Evolutionary conservation across 2,113 vertebrate species (phyloP).

Genomic region (Brevimyrus niger): DNA sequence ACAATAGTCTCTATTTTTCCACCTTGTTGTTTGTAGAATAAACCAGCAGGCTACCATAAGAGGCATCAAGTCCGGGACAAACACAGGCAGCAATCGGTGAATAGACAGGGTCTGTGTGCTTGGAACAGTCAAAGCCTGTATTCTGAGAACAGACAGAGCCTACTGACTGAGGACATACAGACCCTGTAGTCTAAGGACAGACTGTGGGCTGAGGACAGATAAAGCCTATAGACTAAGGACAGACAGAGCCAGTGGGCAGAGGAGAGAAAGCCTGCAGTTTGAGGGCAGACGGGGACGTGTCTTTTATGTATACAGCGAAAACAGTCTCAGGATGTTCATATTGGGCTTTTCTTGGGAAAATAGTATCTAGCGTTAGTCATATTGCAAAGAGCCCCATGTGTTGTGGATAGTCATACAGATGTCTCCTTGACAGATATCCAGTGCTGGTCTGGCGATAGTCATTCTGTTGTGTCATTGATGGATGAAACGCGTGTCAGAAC

Average conservation of each 20-base stretch:
- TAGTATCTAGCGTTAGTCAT: neutral
- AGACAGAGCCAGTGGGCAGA: neutral
- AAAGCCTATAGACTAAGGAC: neutral
- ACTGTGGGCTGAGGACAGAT: neutral
- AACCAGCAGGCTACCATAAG: neutral
- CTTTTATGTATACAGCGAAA: neutral
- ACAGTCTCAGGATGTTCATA: neutral
- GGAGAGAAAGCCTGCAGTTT: neutral
- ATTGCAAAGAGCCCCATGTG: neutral
- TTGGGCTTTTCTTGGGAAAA: neutral
- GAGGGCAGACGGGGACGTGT: neutral
- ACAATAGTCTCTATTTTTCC: conserved; percentile 5
- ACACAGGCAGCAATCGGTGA: neutral
- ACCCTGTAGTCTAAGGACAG: neutral
- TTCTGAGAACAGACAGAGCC: neutral
- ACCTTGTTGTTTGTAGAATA: neutral
- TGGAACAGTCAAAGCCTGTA: neutral
- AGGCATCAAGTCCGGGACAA: neutral
- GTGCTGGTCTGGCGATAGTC: neutral
- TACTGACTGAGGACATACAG: neutral
- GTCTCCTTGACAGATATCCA: neutral
- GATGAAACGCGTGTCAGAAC: neutral
- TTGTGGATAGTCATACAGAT: neutral
- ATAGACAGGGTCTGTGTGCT: neutral
- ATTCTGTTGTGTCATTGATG: neutral